Evolutionary conservation across 1,140 invertebrate genomes (phyloP).

Genomic region (Formica exsecta): DNA sequence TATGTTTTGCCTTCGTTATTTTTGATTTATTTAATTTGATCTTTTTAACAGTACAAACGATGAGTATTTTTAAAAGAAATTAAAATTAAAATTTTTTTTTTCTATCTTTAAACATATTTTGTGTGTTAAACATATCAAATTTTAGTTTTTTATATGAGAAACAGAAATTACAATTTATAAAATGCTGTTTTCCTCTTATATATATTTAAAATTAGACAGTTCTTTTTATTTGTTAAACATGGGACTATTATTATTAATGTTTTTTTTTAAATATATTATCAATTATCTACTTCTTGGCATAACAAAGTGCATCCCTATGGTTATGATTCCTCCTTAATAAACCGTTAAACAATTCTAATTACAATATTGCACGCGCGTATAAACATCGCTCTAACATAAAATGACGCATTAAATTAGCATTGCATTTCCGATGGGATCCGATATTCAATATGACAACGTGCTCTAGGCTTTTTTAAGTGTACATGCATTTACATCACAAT

Average conservation of each 20-base stretch:
- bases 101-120: too few relatives aligned
- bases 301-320: slow-evolving; percentile 61
- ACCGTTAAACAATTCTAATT: slow-evolving; percentile 81
- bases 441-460: not conserved
- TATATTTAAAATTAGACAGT: not conserved
- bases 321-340: slow-evolving; percentile 71
- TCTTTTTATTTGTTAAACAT: not conserved
- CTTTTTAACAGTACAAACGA: not conserved
- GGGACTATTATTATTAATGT: not conserved
- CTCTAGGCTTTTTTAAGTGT: not conserved
- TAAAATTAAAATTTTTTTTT: too few relatives aligned
- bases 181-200: too few relatives aligned
- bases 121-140: too few relatives aligned
- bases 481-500: slow-evolving; percentile 16
- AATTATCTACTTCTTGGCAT: slow-evolving; percentile 48
- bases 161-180: too few relatives aligned
- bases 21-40: not conserved
- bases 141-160: not conserved
- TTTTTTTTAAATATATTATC: not conserved
- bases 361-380: slow-evolving; percentile 65
- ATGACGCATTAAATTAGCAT: slow-evolving; percentile 76
- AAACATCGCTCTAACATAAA: slow-evolving; percentile 62
- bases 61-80: not conserved
- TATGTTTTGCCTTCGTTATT: not conserved
- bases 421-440: slow-evolving; percentile 68